phyloP scores from a whole-genome alignment of 2,888 invertebrate species.

The Griposia aprilina region DNA sequence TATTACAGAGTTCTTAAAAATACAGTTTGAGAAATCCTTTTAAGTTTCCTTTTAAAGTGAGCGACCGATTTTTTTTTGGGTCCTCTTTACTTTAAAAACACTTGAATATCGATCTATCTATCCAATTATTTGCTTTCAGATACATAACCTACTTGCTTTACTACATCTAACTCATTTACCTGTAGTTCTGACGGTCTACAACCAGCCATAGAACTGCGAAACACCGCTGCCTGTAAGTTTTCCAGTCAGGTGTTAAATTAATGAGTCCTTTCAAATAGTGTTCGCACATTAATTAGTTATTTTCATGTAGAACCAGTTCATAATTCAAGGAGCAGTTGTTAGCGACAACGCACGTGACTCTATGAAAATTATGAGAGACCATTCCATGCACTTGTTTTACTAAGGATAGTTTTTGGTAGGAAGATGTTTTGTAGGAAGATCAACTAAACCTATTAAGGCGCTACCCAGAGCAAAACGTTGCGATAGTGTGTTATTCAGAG shows the following conservation, averaged over 20 bases:
- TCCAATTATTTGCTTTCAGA: neutral
- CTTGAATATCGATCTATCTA: neutral
- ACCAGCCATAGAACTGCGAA: neutral
- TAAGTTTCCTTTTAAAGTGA: slow-evolving; percentile 41
- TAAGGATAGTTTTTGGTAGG: slow-evolving; percentile 15
- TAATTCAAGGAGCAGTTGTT: slow-evolving; percentile 85
- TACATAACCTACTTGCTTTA: neutral
- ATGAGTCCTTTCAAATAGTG: slow-evolving; percentile 54
- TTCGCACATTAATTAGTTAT: slow-evolving; percentile 72
- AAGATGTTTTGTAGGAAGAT: neutral
- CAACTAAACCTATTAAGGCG: neutral
- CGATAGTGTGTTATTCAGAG: too few relatives aligned
- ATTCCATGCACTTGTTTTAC: slow-evolving; percentile 53
- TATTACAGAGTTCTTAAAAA: slow-evolving; percentile 76
- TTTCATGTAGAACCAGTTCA: slow-evolving; percentile 79
- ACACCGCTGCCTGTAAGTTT: slow-evolving; percentile 17
- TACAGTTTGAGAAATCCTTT: slow-evolving; percentile 56
- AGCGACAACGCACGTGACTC: slow-evolving; percentile 83
- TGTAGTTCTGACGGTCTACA: neutral
- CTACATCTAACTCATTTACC: neutral
- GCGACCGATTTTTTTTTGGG: neutral
- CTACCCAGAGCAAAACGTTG: too few relatives aligned
- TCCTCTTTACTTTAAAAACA: neutral
- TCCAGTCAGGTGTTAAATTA: slow-evolving; percentile 52
- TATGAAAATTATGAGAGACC: slow-evolving; percentile 73